These are phyloP conservation scores for Murina feae DNA, from an alignment of 2,113 vertebrate species.

Conservation along the genomic window DNA sequence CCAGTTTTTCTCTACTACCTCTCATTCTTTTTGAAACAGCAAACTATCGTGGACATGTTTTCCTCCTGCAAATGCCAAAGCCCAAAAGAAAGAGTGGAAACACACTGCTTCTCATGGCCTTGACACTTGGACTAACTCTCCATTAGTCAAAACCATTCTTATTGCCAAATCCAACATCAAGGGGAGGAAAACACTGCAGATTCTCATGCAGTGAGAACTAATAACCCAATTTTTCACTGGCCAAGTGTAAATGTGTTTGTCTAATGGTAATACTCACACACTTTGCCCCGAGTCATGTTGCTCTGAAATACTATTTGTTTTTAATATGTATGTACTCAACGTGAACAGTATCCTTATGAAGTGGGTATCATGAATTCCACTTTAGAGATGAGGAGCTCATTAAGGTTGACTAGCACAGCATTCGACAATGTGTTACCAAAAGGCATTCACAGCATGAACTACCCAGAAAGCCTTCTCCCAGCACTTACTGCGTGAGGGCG, in stretches of 20 bases:
- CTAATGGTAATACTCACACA: neutral
- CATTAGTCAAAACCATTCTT: neutral
- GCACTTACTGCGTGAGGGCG: neutral
- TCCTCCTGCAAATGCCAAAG: neutral
- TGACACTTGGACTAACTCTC: neutral
- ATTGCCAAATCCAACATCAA: neutral
- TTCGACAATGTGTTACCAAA: neutral
- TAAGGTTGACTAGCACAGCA: neutral
- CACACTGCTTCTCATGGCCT: neutral
- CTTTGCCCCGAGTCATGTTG: neutral
- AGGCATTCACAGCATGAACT: neutral
- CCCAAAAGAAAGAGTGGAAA: neutral
- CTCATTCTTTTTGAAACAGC: neutral
- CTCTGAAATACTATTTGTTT: neutral
- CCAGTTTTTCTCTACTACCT: neutral
- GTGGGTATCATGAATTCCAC: neutral
- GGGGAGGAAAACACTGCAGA: neutral
- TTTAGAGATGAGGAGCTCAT: neutral
- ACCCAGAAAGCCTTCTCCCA: neutral
- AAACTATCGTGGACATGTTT: neutral
- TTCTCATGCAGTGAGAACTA: neutral
- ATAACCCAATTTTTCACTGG: neutral
- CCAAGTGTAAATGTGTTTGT: neutral
- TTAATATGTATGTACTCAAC: neutral
- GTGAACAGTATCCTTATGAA: neutral